Percentiles rank a stretch among this genome's conserved stretches.
Conservation (phyloP, 2,113 vertebrate species). For the Osmerus mordax region DNA sequence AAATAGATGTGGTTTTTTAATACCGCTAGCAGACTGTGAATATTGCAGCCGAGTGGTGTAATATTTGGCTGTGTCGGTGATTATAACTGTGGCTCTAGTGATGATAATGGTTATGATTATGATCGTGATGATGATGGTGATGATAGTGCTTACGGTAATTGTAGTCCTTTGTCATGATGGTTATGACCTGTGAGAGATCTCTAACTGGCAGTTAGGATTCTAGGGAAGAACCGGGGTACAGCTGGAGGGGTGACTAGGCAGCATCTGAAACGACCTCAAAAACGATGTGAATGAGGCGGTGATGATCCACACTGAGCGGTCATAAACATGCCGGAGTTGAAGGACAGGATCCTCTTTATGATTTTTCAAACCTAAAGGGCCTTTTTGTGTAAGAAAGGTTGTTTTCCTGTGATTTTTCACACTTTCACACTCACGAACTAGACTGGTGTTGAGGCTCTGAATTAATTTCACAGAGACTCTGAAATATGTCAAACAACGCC, state of each 20-base stretch:
- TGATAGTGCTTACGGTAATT: conserved; percentile 55
- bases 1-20: conserved; percentile 44
- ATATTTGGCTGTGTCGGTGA: conserved; percentile 46
- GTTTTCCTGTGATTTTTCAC: too few relatives aligned
- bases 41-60: conserved; percentile 45
- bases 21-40: conserved; percentile 48
- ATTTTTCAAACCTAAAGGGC: too few relatives aligned
- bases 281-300: too few relatives aligned
- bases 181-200: conserved; percentile 59
- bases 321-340: not conserved
- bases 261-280: too few relatives aligned
- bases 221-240: not conserved
- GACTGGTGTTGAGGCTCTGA: too few relatives aligned
- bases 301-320: not conserved
- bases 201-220: conserved; percentile 37
- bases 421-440: too few relatives aligned
- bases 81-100: conserved; percentile 49
- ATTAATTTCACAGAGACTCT: not conserved
- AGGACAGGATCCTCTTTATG: too few relatives aligned
- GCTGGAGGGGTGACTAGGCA: conserved; percentile 28
- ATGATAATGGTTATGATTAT: conserved; percentile 45
- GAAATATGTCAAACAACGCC: not conserved
- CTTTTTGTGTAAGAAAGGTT: too few relatives aligned
- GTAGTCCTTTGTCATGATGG: conserved; percentile 33
- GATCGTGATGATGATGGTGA: conserved; percentile 39